Percentiles rank a stretch among this genome's conserved stretches.
Conservation (phyloP, 1,140 invertebrate species). For the Himalopsyche phryganea region DNA sequence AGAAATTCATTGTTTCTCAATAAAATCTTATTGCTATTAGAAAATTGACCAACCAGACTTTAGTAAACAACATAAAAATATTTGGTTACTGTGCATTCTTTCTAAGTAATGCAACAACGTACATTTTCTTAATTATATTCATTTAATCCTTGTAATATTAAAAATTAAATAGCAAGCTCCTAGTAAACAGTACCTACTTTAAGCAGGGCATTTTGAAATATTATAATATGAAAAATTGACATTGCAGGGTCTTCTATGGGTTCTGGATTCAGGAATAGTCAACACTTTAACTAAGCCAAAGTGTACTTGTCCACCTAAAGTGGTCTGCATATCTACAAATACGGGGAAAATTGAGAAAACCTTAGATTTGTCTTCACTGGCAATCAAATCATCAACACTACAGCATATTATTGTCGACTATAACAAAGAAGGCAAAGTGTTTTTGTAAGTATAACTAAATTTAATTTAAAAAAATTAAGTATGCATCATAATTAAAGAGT, state of each 20-base stretch:
- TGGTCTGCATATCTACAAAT: conserved; percentile 54
- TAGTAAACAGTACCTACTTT: too few relatives aligned
- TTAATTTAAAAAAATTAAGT: conserved; percentile 3
- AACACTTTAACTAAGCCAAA: conserved; percentile 53
- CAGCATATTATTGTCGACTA: conserved; percentile 57
- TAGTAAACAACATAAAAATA: too few relatives aligned
- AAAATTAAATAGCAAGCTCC: too few relatives aligned
- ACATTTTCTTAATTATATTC: too few relatives aligned
- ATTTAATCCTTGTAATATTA: too few relatives aligned
- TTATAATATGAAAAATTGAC: not conserved
- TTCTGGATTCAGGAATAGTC: conserved; percentile 58
- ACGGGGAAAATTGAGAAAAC: conserved; percentile 57
- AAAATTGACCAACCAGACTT: too few relatives aligned
- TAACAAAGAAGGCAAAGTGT: conserved; percentile 42
- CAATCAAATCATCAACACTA: conserved; percentile 50
- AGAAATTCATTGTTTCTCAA: too few relatives aligned
- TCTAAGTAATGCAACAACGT: too few relatives aligned
- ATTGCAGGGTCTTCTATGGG: conserved; percentile 54
- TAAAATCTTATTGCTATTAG: too few relatives aligned
- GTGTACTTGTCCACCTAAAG: conserved; percentile 54
- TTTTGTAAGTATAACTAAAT: conserved; percentile 23
- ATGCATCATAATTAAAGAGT: not conserved
- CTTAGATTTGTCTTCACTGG: conserved; percentile 54
- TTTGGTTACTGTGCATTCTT: too few relatives aligned
- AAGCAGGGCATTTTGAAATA: not conserved